Evolutionary conservation across 1,140 invertebrate species (phyloP).

Genomic region (Lepeophtheirus salmonis): DNA sequence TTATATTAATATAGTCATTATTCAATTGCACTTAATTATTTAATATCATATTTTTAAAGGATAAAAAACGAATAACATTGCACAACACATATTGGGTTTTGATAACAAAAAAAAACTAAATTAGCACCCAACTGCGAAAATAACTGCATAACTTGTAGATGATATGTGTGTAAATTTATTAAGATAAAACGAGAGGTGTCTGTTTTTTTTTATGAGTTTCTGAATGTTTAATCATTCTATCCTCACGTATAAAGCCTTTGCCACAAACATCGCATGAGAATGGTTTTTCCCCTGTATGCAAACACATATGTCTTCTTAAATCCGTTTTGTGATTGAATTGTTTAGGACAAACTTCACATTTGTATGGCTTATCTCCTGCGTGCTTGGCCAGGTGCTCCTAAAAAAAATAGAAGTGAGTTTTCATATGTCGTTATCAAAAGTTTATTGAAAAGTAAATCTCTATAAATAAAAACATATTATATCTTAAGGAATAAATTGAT

Average conservation of each 20-base stretch:
- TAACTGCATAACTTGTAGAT: too few species aligned
- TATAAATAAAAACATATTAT: neutral
- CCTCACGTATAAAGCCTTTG: conserved; percentile 79
- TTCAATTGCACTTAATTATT: too few species aligned
- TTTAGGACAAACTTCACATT: conserved; percentile 68
- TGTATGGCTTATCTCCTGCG: conserved; percentile 62
- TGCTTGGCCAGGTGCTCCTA: conserved; percentile 52
- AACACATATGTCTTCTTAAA: conserved; percentile 61
- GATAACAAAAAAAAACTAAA: neutral
- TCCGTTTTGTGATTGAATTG: conserved; percentile 81
- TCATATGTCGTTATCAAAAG: neutral
- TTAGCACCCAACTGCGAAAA: too few species aligned
- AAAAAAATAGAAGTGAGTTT: too few species aligned
- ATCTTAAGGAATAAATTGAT: too few species aligned
- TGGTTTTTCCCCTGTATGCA: conserved; percentile 54
- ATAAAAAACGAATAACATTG: too few species aligned
- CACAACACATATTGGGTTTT: neutral
- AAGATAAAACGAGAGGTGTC: too few species aligned
- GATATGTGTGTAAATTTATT: too few species aligned
- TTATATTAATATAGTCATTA: too few species aligned
- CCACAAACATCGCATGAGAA: conserved; percentile 56
- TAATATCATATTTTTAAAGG: too few species aligned
- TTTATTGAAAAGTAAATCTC: neutral
- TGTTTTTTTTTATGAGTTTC: conserved; percentile 51
- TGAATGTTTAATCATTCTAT: conserved; percentile 81